phyloP scores from a whole-genome alignment of 1,140 invertebrate genomes.

The Lepidurus apus region DNA sequence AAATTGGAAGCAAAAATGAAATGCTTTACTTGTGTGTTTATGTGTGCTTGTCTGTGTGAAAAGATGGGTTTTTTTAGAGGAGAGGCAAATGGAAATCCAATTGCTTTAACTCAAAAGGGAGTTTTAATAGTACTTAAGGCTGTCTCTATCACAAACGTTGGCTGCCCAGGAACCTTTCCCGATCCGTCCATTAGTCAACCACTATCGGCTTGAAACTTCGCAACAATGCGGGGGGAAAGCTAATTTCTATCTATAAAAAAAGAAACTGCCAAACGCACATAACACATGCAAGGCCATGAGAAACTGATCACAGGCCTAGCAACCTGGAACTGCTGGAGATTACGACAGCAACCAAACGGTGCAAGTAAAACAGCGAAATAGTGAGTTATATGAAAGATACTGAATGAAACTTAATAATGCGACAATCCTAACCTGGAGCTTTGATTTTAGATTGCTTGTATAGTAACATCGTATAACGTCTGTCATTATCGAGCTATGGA shows the following conservation, averaged over 20 bases:
- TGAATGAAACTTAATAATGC: background rate
- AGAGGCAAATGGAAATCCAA: background rate
- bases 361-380: background rate
- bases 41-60: background rate
- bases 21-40: background rate
- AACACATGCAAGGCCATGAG: background rate
- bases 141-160: constrained; percentile 21
- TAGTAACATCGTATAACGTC: constrained; percentile 22
- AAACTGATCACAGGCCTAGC: background rate
- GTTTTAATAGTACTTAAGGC: constrained; percentile 22
- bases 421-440: constrained; percentile 18
- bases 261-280: background rate
- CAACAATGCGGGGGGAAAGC: background rate
- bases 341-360: background rate
- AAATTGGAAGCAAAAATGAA: background rate
- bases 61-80: background rate
- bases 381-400: background rate
- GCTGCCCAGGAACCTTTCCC: constrained; percentile 13
- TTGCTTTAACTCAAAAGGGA: background rate
- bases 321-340: background rate
- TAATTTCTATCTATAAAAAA: background rate
- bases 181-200: background rate
- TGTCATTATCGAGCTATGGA: constrained; percentile 22
- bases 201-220: background rate
- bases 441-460: constrained; percentile 15